These are phyloP conservation scores for Anoplius nigerrimus DNA, from an alignment of 2,888 invertebrate genomes.

Conservation along the genomic window DNA sequence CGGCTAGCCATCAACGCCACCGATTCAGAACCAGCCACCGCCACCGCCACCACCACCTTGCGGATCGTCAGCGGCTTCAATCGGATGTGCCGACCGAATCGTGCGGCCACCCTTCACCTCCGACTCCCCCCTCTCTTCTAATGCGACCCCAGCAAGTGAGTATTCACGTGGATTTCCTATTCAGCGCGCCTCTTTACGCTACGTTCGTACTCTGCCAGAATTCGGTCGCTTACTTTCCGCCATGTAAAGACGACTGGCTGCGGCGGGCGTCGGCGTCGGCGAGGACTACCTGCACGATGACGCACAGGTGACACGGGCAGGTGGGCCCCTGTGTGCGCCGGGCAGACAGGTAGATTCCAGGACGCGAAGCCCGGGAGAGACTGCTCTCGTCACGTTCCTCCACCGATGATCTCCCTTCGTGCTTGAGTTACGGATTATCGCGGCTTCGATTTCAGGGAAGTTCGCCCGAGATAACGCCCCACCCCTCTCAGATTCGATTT, in stretches of 20 bases:
- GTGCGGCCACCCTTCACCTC: constrained; percentile 31
- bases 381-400: no score
- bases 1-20: not conserved
- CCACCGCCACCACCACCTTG: not conserved
- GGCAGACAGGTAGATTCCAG: constrained; percentile 31
- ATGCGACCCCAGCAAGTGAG: constrained; percentile 64
- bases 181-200: not conserved
- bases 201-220: not conserved
- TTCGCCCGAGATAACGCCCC: not conserved
- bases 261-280: constrained; percentile 34
- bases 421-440: no score
- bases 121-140: constrained; percentile 44
- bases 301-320: constrained; percentile 57
- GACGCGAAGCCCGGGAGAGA: no score
- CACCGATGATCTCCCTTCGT: no score
- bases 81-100: constrained; percentile 12
- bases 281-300: constrained; percentile 51
- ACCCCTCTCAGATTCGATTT: not conserved
- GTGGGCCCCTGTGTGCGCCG: constrained; percentile 41
- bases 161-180: constrained; percentile 28
- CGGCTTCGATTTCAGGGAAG: not conserved
- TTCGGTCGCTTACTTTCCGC: not conserved
- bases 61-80: constrained; percentile 16
- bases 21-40: not conserved
- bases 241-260: no score